Evolutionary conservation across 1,140 invertebrate species (phyloP).

Genomic region (Brachionus paranguensis): DNA sequence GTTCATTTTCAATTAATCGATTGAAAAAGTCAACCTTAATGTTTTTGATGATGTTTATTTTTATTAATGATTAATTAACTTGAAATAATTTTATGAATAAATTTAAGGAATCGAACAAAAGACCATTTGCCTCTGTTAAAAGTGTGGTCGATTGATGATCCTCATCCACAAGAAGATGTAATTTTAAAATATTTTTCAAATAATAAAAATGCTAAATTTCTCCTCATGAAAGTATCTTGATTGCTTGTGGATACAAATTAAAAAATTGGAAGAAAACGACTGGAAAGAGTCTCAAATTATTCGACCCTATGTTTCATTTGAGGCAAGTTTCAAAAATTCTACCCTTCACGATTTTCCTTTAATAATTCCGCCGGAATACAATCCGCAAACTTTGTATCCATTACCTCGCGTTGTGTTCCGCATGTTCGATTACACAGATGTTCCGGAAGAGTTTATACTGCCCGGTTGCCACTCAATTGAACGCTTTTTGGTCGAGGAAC

Average conservation of each 20-base stretch:
- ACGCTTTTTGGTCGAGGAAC: conserved; percentile 93
- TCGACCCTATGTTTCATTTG: conserved; percentile 88
- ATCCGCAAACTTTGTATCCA: conserved; percentile 78
- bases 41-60: too few species aligned
- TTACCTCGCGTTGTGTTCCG: conserved; percentile 63
- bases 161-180: conserved; percentile 90
- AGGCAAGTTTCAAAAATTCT: conserved; percentile 78
- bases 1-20: too few species aligned
- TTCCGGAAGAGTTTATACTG: conserved; percentile 72
- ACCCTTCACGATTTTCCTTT: conserved; percentile 67
- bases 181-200: conserved; percentile 40
- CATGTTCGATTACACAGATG: conserved; percentile 97
- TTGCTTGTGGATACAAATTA: conserved; percentile 89
- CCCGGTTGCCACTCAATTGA: conserved; percentile 95
- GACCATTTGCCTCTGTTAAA: conserved; percentile 81
- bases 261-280: conserved; percentile 82
- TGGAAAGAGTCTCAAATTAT: conserved; percentile 95
- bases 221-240: conserved; percentile 69
- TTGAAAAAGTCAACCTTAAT: too few species aligned
- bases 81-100: neutral
- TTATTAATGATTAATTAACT: too few species aligned
- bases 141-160: conserved; percentile 83
- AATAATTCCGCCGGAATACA: conserved; percentile 80
- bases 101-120: conserved; percentile 74
- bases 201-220: neutral